Conservation (phyloP, 2,888 invertebrate species). For the Aphidius colemani region DNA sequence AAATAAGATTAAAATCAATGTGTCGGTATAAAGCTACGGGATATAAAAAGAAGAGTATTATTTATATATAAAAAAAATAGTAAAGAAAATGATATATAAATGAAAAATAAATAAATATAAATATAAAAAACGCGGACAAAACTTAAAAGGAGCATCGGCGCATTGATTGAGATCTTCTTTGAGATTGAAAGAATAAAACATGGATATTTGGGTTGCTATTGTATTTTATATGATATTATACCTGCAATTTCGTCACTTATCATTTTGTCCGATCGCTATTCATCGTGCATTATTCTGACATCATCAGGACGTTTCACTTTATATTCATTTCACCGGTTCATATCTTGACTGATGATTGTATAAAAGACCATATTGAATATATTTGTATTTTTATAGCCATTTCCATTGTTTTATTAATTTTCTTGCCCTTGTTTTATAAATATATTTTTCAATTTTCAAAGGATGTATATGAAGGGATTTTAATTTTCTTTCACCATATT, state of each 20-base stretch:
- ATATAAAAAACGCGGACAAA: conserved; percentile 11
- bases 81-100: conserved; percentile 2
- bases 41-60: no score
- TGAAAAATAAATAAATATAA: conserved; percentile 1
- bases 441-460: background rate
- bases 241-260: conserved; percentile 56
- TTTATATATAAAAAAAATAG: background rate
- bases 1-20: background rate
- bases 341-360: background rate
- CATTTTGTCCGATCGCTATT: conserved; percentile 47
- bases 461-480: background rate
- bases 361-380: background rate
- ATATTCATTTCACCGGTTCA: background rate
- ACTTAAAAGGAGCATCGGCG: conserved; percentile 49
- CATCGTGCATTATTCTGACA: conserved; percentile 11
- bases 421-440: conserved; percentile 9
- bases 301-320: background rate
- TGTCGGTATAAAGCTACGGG: no score
- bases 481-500: no score
- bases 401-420: conserved; percentile 23
- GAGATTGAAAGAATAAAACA: conserved; percentile 20
- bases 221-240: conserved; percentile 50
- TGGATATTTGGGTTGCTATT: conserved; percentile 53
- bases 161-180: conserved; percentile 34
- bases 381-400: no score